These are phyloP conservation scores for Ictidomys tridecemlineatus DNA, from an alignment of 2,113 vertebrate species.

Conservation along the genomic window DNA sequence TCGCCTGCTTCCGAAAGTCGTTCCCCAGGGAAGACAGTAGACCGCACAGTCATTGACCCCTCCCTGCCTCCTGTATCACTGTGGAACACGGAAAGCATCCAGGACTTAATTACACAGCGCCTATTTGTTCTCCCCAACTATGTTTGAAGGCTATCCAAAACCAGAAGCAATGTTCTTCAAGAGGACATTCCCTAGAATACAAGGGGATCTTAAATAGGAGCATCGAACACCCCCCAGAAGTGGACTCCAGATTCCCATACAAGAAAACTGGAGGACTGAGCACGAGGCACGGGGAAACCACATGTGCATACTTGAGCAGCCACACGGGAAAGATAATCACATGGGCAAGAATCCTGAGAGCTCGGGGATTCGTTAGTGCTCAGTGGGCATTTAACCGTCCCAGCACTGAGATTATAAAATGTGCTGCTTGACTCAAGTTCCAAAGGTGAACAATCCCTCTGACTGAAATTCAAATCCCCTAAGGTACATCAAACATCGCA, in stretches of 20 bases:
- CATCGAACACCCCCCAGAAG: neutral
- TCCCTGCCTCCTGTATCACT: neutral
- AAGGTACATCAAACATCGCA: neutral
- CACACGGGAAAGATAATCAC: neutral
- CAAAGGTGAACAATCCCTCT: neutral
- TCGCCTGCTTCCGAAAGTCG: neutral
- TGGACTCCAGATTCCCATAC: neutral
- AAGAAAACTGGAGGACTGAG: neutral
- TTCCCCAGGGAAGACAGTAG: neutral
- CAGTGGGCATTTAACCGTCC: neutral
- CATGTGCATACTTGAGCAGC: neutral
- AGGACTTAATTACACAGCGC: neutral
- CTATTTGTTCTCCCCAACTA: neutral
- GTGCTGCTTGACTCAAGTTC: neutral
- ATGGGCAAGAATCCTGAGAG: rapidly evolving
- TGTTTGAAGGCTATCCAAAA: neutral
- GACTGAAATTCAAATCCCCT: neutral
- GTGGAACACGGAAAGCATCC: neutral
- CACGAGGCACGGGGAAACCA: neutral
- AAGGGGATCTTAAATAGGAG: neutral
- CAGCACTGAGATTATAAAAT: neutral
- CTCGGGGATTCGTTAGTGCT: rapidly evolving
- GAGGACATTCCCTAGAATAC: neutral
- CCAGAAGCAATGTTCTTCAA: neutral
- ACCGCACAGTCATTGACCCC: neutral